Evolutionary conservation across 2,797 vertebrate species (phyloP).

Genomic region (Enteromius viviparus): DNA sequence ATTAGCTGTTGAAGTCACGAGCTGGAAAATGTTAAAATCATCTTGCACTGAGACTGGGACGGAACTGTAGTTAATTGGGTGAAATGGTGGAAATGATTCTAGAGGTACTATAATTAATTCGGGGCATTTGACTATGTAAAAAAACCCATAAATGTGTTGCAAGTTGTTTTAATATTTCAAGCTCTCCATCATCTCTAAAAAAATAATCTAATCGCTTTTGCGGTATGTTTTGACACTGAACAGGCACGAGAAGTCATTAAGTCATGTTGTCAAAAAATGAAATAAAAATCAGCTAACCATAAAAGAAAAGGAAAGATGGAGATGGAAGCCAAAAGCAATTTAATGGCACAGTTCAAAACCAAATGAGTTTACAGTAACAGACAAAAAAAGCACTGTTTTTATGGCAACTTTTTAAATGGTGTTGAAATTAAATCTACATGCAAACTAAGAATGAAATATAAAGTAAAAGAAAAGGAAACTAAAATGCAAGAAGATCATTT

Average conservation of each 20-base stretch:
- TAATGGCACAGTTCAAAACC: neutral
- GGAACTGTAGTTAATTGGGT: neutral
- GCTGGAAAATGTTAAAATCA: slow-evolving; percentile 27
- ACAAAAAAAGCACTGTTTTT: neutral
- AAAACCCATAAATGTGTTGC: neutral
- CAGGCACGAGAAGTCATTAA: neutral
- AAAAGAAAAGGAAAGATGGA: slow-evolving; percentile 17
- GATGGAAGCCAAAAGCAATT: slow-evolving; percentile 21
- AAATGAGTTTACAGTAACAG: slow-evolving; percentile 13
- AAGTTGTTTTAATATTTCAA: slow-evolving; percentile 17
- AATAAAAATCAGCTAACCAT: slow-evolving; percentile 19
- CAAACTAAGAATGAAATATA: neutral
- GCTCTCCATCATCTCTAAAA: slow-evolving; percentile 3
- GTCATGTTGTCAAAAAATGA: slow-evolving; percentile 7
- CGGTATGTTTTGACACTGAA: slow-evolving; percentile 17
- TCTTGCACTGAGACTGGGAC: neutral
- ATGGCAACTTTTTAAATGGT: slow-evolving; percentile 6
- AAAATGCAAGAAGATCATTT: neutral
- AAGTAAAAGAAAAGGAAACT: neutral
- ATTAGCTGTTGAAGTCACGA: slow-evolving; percentile 12
- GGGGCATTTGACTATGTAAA: neutral
- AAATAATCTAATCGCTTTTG: slow-evolving; percentile 15
- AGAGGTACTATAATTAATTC: neutral
- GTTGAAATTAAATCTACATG: neutral
- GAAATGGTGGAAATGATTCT: neutral